Conservation (phyloP, 2,888 invertebrate genomes). For the Cephalotes varians region DNA sequence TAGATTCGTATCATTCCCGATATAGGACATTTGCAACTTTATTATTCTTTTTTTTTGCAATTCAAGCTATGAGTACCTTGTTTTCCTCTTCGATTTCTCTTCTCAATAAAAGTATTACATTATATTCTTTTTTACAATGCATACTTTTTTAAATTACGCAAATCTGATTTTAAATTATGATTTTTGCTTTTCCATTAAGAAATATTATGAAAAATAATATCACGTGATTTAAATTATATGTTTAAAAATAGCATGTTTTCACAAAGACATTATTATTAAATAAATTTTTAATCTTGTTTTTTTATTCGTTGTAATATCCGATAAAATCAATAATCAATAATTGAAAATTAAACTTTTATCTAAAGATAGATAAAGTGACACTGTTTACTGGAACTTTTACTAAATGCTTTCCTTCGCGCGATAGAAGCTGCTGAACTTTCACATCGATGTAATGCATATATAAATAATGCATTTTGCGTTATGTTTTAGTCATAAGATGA, state of each 20-base stretch:
- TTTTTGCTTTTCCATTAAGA: neutral
- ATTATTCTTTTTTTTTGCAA: neutral
- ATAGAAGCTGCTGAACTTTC: neutral
- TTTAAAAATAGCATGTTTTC: neutral
- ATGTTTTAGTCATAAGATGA: conserved; percentile 25
- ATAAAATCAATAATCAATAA: conserved; percentile 17
- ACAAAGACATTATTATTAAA: neutral
- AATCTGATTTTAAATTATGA: neutral
- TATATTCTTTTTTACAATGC: neutral
- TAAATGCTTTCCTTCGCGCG: neutral
- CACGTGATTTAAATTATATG: neutral
- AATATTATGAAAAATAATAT: neutral
- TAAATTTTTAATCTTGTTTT: neutral
- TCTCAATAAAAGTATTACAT: neutral
- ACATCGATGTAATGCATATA: neutral
- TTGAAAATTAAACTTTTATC: neutral
- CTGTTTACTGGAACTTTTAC: conserved; percentile 7
- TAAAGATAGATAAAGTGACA: neutral
- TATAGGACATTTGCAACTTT: neutral
- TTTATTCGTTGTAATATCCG: neutral
- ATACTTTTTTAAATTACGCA: neutral
- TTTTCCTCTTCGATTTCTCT: neutral
- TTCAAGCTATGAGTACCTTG: neutral
- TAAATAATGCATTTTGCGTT: conserved; percentile 16
- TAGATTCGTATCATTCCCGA: neutral